These are phyloP conservation scores for Tonatia bakeri DNA, from an alignment of 2,113 vertebrate genomes.

Conservation along the genomic window DNA sequence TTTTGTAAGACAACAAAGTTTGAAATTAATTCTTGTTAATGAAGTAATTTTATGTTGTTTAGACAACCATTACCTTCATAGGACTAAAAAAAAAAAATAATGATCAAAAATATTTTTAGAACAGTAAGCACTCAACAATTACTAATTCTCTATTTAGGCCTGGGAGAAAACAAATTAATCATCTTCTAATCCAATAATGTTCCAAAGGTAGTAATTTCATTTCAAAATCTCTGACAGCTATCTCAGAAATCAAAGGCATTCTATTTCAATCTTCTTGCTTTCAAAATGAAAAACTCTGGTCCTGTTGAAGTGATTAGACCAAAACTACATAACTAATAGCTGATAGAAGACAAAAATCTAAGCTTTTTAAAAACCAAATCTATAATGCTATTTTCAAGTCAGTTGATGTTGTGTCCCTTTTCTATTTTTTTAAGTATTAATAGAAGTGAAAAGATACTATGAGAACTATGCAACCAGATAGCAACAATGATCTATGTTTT, in stretches of 20 bases:
- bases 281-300: not conserved
- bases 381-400: not conserved
- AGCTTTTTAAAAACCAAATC: not conserved
- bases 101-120: slow-evolving; percentile 37
- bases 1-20: not conserved
- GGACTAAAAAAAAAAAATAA: not conserved
- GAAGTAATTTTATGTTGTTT: slow-evolving; percentile 25
- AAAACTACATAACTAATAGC: not conserved
- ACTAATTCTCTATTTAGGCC: not conserved
- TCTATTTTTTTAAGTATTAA: not conserved
- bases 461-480: not conserved
- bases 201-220: slow-evolving; percentile 2
- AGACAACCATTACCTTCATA: not conserved
- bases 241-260: slow-evolving; percentile 33
- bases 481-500: not conserved
- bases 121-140: not conserved
- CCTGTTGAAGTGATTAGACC: not conserved
- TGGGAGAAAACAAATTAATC: slow-evolving; percentile 31
- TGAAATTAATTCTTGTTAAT: slow-evolving; percentile 45
- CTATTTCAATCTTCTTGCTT: slow-evolving; percentile 25
- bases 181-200: slow-evolving; percentile 49
- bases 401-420: not conserved
- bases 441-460: not conserved
- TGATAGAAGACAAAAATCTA: not conserved
- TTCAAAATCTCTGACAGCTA: not conserved